Percentiles rank a stretch among this genome's conserved stretches.
Conservation (phyloP, 1,140 invertebrate species). For the Bombus difficillimus region DNA sequence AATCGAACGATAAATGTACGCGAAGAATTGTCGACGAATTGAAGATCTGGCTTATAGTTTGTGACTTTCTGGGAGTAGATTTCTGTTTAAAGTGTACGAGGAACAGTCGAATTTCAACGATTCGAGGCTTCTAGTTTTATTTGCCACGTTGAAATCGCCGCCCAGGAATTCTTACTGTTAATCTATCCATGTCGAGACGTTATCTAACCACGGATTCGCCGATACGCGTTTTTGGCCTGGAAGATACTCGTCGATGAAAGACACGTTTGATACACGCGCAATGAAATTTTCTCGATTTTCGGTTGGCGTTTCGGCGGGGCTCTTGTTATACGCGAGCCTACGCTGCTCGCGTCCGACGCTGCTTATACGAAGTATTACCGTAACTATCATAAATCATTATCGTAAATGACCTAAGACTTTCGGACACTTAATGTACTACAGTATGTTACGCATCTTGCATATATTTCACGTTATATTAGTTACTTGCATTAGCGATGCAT, state of each 20-base stretch:
- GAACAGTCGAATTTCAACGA: background rate
- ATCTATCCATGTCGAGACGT: constrained; percentile 12
- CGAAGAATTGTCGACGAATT: background rate
- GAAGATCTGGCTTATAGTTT: background rate
- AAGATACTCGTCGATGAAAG: background rate
- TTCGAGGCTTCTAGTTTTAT: constrained; percentile 3
- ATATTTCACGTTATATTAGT: too few species aligned
- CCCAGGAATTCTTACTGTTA: background rate
- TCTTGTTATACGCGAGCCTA: background rate
- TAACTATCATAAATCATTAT: too few species aligned
- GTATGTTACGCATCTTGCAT: too few species aligned
- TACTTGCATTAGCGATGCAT: too few species aligned
- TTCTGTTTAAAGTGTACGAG: background rate
- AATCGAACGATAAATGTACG: background rate
- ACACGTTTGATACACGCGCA: background rate
- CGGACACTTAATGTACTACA: too few species aligned
- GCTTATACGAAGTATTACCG: too few species aligned
- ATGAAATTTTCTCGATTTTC: background rate
- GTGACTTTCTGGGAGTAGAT: background rate
- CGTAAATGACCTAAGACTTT: too few species aligned
- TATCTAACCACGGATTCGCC: background rate
- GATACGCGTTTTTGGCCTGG: rapidly evolving
- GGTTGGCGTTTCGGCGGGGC: background rate
- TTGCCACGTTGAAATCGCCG: background rate
- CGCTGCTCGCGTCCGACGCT: too few species aligned